Evolutionary conservation across 2,888 invertebrate genomes (phyloP), one percentile per base, ranked within the genome.

Genomic region (Antitype chi): DNA sequence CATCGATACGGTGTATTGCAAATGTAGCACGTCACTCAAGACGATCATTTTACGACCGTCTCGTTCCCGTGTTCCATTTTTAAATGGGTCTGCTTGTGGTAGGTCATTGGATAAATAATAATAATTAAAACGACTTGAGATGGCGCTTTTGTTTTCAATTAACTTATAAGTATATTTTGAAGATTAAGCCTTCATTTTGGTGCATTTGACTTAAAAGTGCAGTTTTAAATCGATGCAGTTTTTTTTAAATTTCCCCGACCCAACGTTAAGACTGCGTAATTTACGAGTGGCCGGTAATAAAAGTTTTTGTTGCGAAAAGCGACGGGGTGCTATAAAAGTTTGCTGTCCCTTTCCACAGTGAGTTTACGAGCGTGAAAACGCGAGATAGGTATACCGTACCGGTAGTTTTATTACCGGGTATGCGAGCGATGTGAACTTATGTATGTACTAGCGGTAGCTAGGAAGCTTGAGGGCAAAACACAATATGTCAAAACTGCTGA

Each of bases 241-340:
- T 86, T 88, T 89, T 88, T 70, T 91, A 77, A 92, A 90, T 93
- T 93, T 90, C 90, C 91, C 90, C 87, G 82, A 84, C 84, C 69
- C 72, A 60, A 89, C 91, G 90, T 89, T 91, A 94, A 94, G 93
- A 93, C 93, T 93, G 91, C 94, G 94, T 94, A 95, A 95, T 96
- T 96, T 96, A 96, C 95, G 96, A 95, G 94, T 93, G 90, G 94
- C 93, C 91, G 90, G 94, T 93, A 94, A 94, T 95, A 95, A 96
- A 96, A 96, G 92, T 95, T 95, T 96, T 96, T 96, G 95, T 95
- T 93, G 94, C 93, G 94, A 94, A 95, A 95, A 95, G 92, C 94
- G 94, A 90, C 93, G 90, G 88, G 88, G 90, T 83, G 92, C 92
- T 91, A 94, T 96, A 95, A 96, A 96, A 92, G 88, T 89, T 84